Evolutionary conservation across 2,888 invertebrate species (phyloP).

Genomic region (Trissolcus japonicus): DNA sequence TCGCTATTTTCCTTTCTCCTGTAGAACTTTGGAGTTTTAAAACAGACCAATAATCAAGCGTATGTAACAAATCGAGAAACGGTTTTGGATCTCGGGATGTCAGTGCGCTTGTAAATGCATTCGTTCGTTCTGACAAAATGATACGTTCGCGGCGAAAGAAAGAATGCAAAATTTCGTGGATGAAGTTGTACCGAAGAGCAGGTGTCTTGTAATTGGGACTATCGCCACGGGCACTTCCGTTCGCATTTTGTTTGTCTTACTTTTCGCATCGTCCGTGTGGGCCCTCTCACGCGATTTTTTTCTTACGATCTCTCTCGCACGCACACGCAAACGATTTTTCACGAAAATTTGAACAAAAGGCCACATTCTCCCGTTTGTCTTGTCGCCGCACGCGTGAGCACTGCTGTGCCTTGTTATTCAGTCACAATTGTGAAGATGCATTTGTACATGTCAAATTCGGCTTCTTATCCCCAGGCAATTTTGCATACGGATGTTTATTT

Average conservation of each 20-base stretch:
- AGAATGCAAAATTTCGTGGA: slow-evolving; percentile 38
- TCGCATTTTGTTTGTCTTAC: slow-evolving; percentile 51
- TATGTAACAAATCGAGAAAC: no score
- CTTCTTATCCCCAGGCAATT: slow-evolving; percentile 3
- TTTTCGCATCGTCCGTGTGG: slow-evolving; percentile 55
- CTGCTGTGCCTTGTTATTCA: slow-evolving; percentile 42
- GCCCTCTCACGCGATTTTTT: slow-evolving; percentile 51
- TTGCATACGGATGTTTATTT: background rate
- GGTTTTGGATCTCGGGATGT: no score
- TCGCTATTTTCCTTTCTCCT: no score
- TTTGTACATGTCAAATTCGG: slow-evolving; percentile 48
- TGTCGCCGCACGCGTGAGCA: slow-evolving; percentile 47
- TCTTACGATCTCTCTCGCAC: slow-evolving; percentile 17
- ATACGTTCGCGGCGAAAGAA: slow-evolving; percentile 26
- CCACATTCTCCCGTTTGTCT: slow-evolving; percentile 31
- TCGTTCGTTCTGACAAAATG: slow-evolving; percentile 20
- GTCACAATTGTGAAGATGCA: slow-evolving; percentile 35
- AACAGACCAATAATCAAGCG: no score
- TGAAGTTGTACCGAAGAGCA: slow-evolving; percentile 69
- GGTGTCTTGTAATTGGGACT: slow-evolving; percentile 72
- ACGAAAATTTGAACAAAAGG: slow-evolving; percentile 45
- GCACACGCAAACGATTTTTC: slow-evolving; percentile 51
- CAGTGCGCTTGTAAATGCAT: no score
- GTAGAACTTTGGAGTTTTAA: no score
- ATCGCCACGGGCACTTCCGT: slow-evolving; percentile 62